Conservation (phyloP, 1,140 invertebrate genomes). For the Drosophila repleta region DNA sequence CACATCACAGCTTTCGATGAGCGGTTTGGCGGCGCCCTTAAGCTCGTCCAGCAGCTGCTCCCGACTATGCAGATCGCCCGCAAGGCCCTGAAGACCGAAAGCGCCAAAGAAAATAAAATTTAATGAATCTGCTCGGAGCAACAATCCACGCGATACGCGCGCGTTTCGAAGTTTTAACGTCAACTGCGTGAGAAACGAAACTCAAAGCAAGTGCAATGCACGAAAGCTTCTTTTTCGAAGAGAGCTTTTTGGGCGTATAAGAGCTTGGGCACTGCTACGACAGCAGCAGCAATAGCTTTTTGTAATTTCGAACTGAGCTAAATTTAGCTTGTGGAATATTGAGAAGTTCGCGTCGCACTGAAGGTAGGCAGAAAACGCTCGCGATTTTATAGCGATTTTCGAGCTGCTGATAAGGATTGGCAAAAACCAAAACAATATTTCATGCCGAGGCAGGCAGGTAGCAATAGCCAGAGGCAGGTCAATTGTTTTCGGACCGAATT, state of each 20-base stretch:
- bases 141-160: conserved; percentile 47
- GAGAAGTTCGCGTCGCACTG: conserved; percentile 24
- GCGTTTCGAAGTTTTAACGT: conserved; percentile 66
- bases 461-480: too few species aligned
- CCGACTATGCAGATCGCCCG: conserved; percentile 87
- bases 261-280: neutral
- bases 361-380: conserved; percentile 1
- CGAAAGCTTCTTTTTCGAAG: conserved; percentile 23
- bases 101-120: conserved; percentile 6
- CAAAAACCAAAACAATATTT: conserved; percentile 8
- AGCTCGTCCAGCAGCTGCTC: conserved; percentile 90
- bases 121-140: conserved; percentile 18
- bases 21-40: conserved; percentile 87
- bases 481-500: neutral
- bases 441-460: neutral
- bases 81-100: conserved; percentile 85
- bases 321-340: conserved; percentile 9
- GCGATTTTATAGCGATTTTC: conserved; percentile 15
- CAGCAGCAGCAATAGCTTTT: conserved; percentile 1
- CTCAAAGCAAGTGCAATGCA: conserved; percentile 28
- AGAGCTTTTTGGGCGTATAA: conserved; percentile 12
- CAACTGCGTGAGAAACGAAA: conserved; percentile 53
- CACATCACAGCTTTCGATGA: conserved; percentile 88
- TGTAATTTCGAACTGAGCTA: neutral
- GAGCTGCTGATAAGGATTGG: neutral